Conservation (phyloP, 2,888 invertebrate species). For the Cheilosia vernalis region DNA sequence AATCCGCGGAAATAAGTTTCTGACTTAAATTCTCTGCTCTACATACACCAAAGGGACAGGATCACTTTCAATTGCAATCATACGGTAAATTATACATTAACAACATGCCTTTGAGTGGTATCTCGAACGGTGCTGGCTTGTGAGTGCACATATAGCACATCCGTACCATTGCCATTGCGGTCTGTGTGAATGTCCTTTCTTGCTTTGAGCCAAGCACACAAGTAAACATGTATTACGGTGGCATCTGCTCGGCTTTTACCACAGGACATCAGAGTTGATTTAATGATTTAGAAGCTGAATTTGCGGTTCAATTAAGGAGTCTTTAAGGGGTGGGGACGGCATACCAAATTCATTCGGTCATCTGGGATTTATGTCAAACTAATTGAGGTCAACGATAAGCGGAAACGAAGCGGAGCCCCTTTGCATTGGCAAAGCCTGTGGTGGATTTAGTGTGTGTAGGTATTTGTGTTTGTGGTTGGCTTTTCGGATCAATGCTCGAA, state of each 20-base stretch:
- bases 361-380: constrained; percentile 26
- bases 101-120: background rate
- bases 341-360: constrained; percentile 10
- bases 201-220: background rate
- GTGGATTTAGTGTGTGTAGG: background rate
- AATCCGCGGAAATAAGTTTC: background rate
- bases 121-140: background rate
- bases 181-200: constrained; percentile 18
- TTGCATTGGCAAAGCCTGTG: background rate
- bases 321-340: background rate
- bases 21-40: background rate
- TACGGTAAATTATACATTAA: constrained; percentile 29
- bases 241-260: constrained; percentile 37
- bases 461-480: background rate
- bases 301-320: constrained; percentile 31
- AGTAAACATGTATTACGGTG: background rate
- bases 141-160: background rate
- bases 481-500: background rate
- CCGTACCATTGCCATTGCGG: constrained; percentile 15
- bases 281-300: constrained; percentile 51
- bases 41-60: background rate
- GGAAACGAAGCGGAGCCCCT: background rate
- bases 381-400: constrained; percentile 43
- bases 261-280: constrained; percentile 35
- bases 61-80: constrained; percentile 40